Percentiles rank a stretch among this genome's conserved stretches.
phyloP scores from a whole-genome alignment of 1,140 invertebrate genomes.

The Hycleus phaleratus region DNA sequence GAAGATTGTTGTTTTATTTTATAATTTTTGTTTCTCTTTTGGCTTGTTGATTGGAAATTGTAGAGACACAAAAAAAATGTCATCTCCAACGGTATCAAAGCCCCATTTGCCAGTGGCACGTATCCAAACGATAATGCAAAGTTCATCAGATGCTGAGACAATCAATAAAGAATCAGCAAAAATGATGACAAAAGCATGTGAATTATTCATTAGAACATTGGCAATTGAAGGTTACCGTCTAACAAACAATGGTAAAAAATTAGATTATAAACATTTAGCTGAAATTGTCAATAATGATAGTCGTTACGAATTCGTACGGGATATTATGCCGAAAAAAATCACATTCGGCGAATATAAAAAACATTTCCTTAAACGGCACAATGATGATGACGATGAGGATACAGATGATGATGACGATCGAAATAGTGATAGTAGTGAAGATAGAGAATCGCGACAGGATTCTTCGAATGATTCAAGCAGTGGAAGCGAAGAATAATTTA shows the following conservation, averaged over 20 bases:
- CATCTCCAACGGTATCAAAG: neutral
- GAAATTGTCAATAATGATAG: slow-evolving; percentile 59
- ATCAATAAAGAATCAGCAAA: slow-evolving; percentile 67
- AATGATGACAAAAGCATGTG: slow-evolving; percentile 64
- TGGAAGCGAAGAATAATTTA: neutral
- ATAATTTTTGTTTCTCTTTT: too few species aligned
- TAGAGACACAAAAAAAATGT: neutral
- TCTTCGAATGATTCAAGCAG: neutral
- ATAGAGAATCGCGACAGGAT: neutral
- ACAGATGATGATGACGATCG: slow-evolving; percentile 20
- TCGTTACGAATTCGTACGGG: slow-evolving; percentile 56
- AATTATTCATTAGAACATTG: slow-evolving; percentile 60
- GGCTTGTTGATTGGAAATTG: too few species aligned
- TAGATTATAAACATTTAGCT: slow-evolving; percentile 63
- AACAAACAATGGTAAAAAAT: slow-evolving; percentile 34
- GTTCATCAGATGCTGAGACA: slow-evolving; percentile 71
- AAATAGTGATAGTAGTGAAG: slow-evolving; percentile 13
- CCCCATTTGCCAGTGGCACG: slow-evolving; percentile 56
- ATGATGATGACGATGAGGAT: slow-evolving; percentile 11
- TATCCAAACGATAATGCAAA: slow-evolving; percentile 80
- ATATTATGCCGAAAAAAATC: slow-evolving; percentile 65
- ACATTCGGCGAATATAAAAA: slow-evolving; percentile 58
- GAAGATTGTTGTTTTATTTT: too few species aligned
- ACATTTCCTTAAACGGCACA: slow-evolving; percentile 52
- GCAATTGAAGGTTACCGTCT: slow-evolving; percentile 51